phyloP scores from a whole-genome alignment of 2,797 vertebrate species.

The Masticophis lateralis region DNA sequence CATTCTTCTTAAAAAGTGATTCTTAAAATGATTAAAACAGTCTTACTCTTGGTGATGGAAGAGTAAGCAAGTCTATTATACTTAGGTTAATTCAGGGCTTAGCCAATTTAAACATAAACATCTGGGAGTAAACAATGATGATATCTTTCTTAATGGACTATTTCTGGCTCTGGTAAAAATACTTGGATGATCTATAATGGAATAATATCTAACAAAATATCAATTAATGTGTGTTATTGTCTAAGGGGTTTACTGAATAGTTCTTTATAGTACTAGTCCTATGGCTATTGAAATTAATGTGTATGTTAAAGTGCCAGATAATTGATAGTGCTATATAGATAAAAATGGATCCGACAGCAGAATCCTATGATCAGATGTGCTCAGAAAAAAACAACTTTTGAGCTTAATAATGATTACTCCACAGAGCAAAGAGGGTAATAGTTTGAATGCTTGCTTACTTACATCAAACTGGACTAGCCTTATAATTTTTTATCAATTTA shows the following conservation, averaged over 20 bases:
- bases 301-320: background rate
- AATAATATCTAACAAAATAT: background rate
- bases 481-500: background rate
- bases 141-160: background rate
- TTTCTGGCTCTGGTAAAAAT: background rate
- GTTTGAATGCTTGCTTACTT: background rate
- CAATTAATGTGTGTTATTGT: background rate
- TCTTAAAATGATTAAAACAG: background rate
- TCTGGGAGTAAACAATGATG: background rate
- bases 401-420: background rate
- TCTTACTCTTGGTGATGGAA: background rate
- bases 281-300: background rate
- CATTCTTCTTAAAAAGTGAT: background rate
- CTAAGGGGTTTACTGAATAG: background rate
- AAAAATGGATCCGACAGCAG: background rate
- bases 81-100: background rate
- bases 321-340: background rate
- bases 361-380: background rate
- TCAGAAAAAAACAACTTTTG: background rate
- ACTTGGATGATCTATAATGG: background rate
- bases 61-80: background rate
- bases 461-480: background rate
- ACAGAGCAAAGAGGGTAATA: background rate
- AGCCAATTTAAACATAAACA: background rate
- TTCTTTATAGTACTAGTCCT: background rate